Conservation (phyloP, 2,113 vertebrate genomes). For the Pavo muticus region DNA sequence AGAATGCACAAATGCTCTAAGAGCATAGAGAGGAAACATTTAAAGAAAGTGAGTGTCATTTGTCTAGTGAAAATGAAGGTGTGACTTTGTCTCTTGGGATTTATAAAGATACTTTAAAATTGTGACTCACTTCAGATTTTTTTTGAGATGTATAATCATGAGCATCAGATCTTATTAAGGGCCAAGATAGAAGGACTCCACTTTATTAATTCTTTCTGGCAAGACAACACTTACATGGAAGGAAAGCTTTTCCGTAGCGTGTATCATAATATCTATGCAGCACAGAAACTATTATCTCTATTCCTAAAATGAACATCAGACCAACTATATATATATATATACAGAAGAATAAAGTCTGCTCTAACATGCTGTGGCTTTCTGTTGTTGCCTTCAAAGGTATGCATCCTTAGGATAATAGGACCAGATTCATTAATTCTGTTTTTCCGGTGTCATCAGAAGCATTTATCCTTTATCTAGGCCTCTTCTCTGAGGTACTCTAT, state of each 20-base stretch:
- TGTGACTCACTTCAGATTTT: background rate
- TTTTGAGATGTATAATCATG: background rate
- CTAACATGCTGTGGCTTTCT: background rate
- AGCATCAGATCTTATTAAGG: background rate
- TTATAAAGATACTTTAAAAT: background rate
- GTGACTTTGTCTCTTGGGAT: background rate
- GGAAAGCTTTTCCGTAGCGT: background rate
- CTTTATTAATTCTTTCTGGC: background rate
- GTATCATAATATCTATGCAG: background rate
- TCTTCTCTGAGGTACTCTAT: background rate
- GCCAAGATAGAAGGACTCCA: background rate
- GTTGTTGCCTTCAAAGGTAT: background rate
- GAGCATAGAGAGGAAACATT: background rate
- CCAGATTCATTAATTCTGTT: fast-evolving
- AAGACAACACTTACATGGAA: background rate
- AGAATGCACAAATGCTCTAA: too few species aligned
- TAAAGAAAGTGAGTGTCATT: background rate
- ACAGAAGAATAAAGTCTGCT: background rate
- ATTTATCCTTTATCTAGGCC: background rate
- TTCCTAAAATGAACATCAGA: background rate
- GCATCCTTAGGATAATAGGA: background rate
- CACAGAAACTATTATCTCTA: background rate
- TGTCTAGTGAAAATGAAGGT: background rate
- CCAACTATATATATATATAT: background rate
- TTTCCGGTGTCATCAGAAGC: background rate